Conservation (phyloP, 2,113 vertebrate species). For the Hiodon alosoides region DNA sequence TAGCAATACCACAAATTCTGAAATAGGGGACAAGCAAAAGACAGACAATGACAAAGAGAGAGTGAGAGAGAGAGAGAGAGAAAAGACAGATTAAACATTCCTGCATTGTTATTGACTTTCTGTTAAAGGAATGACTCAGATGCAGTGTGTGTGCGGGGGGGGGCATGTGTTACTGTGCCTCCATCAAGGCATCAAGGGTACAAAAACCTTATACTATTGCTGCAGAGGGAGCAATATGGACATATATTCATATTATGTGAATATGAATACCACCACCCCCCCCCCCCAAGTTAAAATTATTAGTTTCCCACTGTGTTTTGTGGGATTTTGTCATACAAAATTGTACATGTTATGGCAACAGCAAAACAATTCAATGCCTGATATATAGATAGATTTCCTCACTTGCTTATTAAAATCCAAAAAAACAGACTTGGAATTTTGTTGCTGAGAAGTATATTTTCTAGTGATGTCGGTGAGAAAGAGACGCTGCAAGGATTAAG, state of each 20-base stretch:
- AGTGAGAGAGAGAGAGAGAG: constrained; percentile 36
- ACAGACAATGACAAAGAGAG: neutral
- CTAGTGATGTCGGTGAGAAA: too few relatives aligned
- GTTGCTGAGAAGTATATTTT: too few relatives aligned
- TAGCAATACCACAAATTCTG: neutral
- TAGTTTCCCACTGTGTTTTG: neutral
- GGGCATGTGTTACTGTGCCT: constrained; percentile 23
- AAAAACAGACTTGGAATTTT: too few relatives aligned
- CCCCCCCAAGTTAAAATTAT: constrained; percentile 29
- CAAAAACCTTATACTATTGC: constrained; percentile 30
- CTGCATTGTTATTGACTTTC: constrained; percentile 67
- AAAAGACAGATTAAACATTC: constrained; percentile 65
- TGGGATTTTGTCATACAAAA: neutral
- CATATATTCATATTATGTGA: too few relatives aligned
- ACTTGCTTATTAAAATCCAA: too few relatives aligned
- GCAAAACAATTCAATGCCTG: neutral
- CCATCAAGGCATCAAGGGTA: constrained; percentile 29
- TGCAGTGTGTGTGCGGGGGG: constrained; percentile 45
- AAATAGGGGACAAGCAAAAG: neutral
- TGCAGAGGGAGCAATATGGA: neutral
- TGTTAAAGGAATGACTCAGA: constrained; percentile 64
- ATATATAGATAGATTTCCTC: neutral
- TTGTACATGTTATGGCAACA: neutral
- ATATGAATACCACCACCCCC: neutral
- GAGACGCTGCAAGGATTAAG: neutral